phyloP scores from a whole-genome alignment of 2,888 invertebrate species.

The Drosophila formosana region DNA sequence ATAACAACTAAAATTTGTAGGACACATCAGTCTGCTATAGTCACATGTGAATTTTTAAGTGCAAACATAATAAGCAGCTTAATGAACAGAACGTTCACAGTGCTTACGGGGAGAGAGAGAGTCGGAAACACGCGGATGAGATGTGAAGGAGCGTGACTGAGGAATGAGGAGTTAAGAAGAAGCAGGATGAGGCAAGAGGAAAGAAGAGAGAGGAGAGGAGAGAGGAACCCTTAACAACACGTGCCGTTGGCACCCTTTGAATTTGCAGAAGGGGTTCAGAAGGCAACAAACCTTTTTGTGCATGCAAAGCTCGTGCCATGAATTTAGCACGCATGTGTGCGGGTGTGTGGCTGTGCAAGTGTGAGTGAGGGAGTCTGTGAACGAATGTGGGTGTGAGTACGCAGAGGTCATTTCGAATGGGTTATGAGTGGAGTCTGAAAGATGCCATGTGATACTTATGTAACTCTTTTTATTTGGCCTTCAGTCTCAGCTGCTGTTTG shows the following conservation, averaged over 20 bases:
- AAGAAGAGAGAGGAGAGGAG: not conserved
- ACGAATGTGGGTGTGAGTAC: slow-evolving; percentile 14
- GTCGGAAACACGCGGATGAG: not conserved
- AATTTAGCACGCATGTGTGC: slow-evolving; percentile 61
- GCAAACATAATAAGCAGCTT: slow-evolving; percentile 80
- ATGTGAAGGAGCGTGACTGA: not conserved
- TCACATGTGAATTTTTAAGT: slow-evolving; percentile 80
- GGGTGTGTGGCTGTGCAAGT: not conserved
- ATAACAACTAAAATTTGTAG: slow-evolving; percentile 51
- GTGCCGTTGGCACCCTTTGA: slow-evolving; percentile 58
- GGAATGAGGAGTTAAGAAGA: not conserved
- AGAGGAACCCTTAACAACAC: slow-evolving; percentile 32
- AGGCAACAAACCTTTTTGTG: slow-evolving; percentile 65
- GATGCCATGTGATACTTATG: slow-evolving; percentile 35
- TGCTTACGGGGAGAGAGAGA: not conserved
- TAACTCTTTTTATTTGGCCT: slow-evolving; percentile 17
- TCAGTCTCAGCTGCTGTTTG: slow-evolving; percentile 24
- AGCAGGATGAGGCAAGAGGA: not conserved
- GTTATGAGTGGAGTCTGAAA: slow-evolving; percentile 18
- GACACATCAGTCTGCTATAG: slow-evolving; percentile 66
- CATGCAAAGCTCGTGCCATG: slow-evolving; percentile 63
- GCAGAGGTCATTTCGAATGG: slow-evolving; percentile 23
- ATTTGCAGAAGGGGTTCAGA: not conserved
- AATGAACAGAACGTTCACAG: slow-evolving; percentile 65
- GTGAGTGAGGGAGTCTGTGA: slow-evolving; percentile 10